Evolutionary conservation across 2,113 vertebrate genomes (phyloP), one percentile per base, ranked within the genome.

Genomic region (Notarius quadriscutis): DNA sequence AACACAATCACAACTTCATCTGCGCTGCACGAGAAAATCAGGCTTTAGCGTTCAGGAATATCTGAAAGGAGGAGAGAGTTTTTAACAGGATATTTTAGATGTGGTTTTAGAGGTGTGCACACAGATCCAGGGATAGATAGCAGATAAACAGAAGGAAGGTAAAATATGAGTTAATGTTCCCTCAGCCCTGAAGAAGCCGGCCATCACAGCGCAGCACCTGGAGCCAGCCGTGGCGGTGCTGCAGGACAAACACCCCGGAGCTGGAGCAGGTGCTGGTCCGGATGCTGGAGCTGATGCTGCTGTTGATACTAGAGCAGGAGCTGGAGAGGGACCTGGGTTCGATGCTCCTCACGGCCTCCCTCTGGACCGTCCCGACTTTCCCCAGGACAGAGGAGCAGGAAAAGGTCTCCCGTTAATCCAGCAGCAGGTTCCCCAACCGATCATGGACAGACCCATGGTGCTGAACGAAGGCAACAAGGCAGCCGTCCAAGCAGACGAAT

Each of bases 161-260:
- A 27, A 78, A 78, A 60, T 80, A 30, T 30, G 3, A 57, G 5
- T 71, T 22, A 0, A 17, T 88, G 74, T 27, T n/a, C 77, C 53
- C 62, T 11, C 87, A 96, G 95, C 90, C 58, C 88, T 95, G 88
- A 96, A 95, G 91, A 95, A 95, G 90, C 94, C 95, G 14, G 91
- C 93, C 84, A 94, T 96, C 89, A 95, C 94, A 53, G 93, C 92
- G 87, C 95, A 94, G 58, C 94, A 93, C 0, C 84, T 89, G 5
- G 92, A 94, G 6, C 65, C 82, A 2, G 75, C 84, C 6, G 91
- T 88, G 5, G n/a, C 84, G 75, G n/a, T 86, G 75, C 81, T 84
- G 91, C 89, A 63, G 93, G 91, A 27, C 91, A 92, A 83, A 88
- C 89, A 14, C 90, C 79, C 81, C 4, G 83, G 60, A 34, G 60